A percentile compares a stretch with the other conserved stretches of the same genome.
Conservation (phyloP, 2,888 invertebrate genomes). For the Biston stratarius region DNA sequence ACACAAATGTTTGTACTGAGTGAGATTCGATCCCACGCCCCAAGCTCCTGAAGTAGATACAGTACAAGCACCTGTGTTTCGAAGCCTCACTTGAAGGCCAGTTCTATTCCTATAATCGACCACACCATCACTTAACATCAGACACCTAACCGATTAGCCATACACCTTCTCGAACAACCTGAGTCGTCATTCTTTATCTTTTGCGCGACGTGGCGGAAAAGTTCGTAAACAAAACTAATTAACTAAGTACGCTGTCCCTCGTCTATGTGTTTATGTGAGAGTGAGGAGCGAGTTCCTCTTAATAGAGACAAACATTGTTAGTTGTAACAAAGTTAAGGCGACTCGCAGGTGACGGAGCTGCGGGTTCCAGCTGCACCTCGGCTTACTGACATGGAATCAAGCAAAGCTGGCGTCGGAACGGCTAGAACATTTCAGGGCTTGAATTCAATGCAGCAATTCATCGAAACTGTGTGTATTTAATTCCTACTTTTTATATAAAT, state of each 20-base stretch:
- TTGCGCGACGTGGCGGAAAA: constrained; percentile 11
- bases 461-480: background rate
- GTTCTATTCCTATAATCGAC: no score
- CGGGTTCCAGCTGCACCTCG: background rate
- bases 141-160: no score
- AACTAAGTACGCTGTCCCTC: constrained; percentile 13
- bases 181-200: constrained; percentile 1
- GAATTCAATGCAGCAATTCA: background rate
- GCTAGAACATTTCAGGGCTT: background rate
- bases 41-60: no score
- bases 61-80: no score
- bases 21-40: no score
- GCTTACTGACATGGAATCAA: background rate
- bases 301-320: constrained; percentile 19
- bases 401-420: background rate
- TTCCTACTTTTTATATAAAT: no score
- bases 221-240: constrained; percentile 25
- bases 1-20: no score
- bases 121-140: no score
- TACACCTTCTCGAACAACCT: background rate
- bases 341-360: background rate
- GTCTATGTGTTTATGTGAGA: constrained; percentile 11
- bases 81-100: no score
- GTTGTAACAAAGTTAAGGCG: background rate
- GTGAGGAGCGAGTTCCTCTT: constrained; percentile 6